Evolutionary conservation across 2,113 vertebrate genomes (phyloP).

Genomic region (Halichoeres trimaculatus): DNA sequence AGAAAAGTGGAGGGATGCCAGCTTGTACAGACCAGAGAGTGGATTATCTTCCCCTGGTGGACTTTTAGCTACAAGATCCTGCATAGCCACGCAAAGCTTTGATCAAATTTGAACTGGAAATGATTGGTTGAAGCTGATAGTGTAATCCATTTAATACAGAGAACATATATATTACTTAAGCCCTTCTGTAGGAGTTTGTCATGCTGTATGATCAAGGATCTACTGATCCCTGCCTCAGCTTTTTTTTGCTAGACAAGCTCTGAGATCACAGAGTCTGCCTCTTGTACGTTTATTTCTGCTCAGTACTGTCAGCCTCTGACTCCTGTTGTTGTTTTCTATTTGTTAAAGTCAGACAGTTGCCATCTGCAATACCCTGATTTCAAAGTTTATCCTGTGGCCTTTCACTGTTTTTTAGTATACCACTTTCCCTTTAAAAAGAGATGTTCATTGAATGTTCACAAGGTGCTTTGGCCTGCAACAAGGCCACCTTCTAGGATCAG

Average conservation of each 20-base stretch:
- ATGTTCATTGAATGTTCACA: not conserved
- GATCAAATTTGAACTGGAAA: constrained; percentile 40
- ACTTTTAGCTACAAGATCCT: constrained; percentile 46
- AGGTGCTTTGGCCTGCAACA: too few species aligned
- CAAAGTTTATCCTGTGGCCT: not conserved
- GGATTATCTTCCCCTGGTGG: constrained; percentile 55
- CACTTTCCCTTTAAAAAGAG: not conserved
- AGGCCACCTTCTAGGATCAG: not conserved
- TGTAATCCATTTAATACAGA: constrained; percentile 23
- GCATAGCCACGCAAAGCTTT: constrained; percentile 27
- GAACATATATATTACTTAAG: constrained; percentile 16
- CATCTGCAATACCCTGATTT: not conserved
- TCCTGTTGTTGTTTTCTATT: constrained; percentile 4
- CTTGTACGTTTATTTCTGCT: constrained; percentile 9
- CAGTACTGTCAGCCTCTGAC: not conserved
- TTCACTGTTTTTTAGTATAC: not conserved
- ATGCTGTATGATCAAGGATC: not conserved
- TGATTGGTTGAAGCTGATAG: constrained; percentile 49
- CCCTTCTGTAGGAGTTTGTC: not conserved
- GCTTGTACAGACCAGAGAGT: constrained; percentile 34
- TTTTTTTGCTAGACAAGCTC: not conserved
- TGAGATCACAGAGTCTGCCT: not conserved
- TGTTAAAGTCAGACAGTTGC: not conserved
- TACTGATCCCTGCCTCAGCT: constrained; percentile 10
- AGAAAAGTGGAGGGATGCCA: constrained; percentile 32